Base-by-base conservation (phyloP, 2,113 vertebrate genomes). In the Corythoichthys haematopterus region DNA sequence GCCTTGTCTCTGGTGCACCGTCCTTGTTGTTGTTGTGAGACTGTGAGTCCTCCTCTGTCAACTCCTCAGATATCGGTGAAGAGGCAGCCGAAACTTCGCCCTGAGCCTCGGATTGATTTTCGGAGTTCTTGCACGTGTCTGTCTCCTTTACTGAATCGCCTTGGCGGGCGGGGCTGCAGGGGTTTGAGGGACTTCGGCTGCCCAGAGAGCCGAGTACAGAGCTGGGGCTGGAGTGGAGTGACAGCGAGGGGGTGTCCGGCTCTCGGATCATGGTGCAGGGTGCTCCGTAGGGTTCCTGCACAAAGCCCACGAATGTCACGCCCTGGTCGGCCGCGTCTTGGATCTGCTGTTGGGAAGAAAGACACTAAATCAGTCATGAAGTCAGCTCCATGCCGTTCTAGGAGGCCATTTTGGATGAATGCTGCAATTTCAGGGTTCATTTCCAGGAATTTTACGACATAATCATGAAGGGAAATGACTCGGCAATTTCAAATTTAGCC, bases 301-400 rank as follows among this genome's bases (percentile, higher is more conserved):
- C 84, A 55, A 96, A 93, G 48, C 96, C 94, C n/a, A 96, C 92
- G 66, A 99, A 98, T 79, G 92, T 91, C 86, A 98, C 92, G 61
- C 96, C 96, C 76, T 90, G 95, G 79, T 94, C 94, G 6, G 96
- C 95, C 6, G 94, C 94, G 69, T 98, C 96, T 89, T 99, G 96
- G 85, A 98, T 91, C 93, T 99, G 92, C 90, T 86, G 88, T 87
- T 80, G 67, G 61, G 0, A 28, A 20, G 15, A 45, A 51, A 72
- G 48, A 37, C 14, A 38, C 2, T 6, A 3, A 3, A 3, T 10
- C 20, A 28, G 52, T 53, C 20, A 51, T 4, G 10, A 53, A 28
- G 52, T 55, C 20, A 11, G 20, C 2, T 11, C 6, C 15, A 6
- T 5, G 6, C n/a, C 7, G 6, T n/a, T 15, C 6, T 14, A 50